Evolutionary conservation across 2,113 vertebrate genomes (phyloP), one percentile per base, ranked within the genome.

Genomic region (Chloroceryle aenea): DNA sequence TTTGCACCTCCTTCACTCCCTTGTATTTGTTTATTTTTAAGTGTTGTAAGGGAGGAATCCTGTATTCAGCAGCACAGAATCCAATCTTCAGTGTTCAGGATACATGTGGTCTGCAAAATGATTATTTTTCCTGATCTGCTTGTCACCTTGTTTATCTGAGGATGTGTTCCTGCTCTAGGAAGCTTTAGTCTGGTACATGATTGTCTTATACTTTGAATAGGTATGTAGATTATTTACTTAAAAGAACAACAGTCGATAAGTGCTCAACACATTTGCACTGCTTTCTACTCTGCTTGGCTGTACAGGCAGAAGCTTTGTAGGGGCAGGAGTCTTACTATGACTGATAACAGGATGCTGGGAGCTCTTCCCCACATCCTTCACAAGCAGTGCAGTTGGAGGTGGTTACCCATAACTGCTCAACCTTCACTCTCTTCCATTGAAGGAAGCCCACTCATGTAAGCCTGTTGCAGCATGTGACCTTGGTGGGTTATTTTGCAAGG

Each of bases 11-110:
- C 63, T 87, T 67, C 30, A 66, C 19, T 5, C 30, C 14, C 5
- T 89, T 69, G 71, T 86, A 21, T 88, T 88, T 83, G 52, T 89
- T 89, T 90, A 59, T 59, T 78, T 81, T 93, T 22, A 71, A 78
- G 73, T 14, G 8, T 38, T 85, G 7, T 75, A 69, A 74, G 48
- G 72, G 38, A 88, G 26, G 56, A 50, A 72, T 96, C 52, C 36
- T 80, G 12, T 79, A 30, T 62, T 73, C 27, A 68, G 25, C 58
- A 87, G 62, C 62, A 68, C 36, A 25, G 45, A 32, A 67, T 91
- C 36, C 68, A 63, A 3, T 42, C 38, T 85, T 74, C 62, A 83
- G 40, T 30, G 58, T 80, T 14, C 20, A 16, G 40, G 1, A 10
- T 63, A 85, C 50, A 47, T 47, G 26, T 67, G 47, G 45, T 78